These are phyloP conservation scores for Branchellion lobata DNA, from an alignment of 2,888 invertebrate species.

Conservation along the genomic window DNA sequence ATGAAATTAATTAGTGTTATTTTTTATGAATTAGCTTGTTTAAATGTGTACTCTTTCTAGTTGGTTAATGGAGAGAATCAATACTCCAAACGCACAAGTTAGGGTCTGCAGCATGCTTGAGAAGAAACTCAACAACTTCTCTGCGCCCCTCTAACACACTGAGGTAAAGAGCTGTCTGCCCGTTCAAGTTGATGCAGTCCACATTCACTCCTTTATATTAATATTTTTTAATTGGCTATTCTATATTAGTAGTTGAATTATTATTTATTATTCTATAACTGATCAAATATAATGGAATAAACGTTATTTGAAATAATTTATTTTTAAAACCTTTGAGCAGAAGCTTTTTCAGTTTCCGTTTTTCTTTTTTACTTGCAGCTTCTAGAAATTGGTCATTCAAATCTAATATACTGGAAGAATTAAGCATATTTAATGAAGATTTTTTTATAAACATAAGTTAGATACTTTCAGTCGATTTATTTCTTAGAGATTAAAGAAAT, in stretches of 20 bases:
- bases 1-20: neutral
- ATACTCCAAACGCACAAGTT: slow-evolving; percentile 52
- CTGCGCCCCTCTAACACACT: slow-evolving; percentile 60
- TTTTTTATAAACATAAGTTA: no score
- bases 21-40: neutral
- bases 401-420: neutral
- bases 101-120: slow-evolving; percentile 63
- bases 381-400: neutral
- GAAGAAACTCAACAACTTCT: slow-evolving; percentile 57
- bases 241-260: neutral
- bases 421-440: no score
- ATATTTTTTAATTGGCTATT: neutral
- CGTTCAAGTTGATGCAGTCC: slow-evolving; percentile 59
- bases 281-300: neutral
- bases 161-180: slow-evolving; percentile 63
- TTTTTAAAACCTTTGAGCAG: neutral
- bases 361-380: slow-evolving; percentile 3
- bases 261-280: neutral
- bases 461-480: no score
- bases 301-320: neutral
- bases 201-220: slow-evolving; percentile 56
- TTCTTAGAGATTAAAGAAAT: no score
- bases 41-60: neutral
- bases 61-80: no score
- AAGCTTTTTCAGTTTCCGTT: slow-evolving; percentile 2